Conservation (phyloP, 2,113 vertebrate genomes). For the Sceloporus tristichus region DNA sequence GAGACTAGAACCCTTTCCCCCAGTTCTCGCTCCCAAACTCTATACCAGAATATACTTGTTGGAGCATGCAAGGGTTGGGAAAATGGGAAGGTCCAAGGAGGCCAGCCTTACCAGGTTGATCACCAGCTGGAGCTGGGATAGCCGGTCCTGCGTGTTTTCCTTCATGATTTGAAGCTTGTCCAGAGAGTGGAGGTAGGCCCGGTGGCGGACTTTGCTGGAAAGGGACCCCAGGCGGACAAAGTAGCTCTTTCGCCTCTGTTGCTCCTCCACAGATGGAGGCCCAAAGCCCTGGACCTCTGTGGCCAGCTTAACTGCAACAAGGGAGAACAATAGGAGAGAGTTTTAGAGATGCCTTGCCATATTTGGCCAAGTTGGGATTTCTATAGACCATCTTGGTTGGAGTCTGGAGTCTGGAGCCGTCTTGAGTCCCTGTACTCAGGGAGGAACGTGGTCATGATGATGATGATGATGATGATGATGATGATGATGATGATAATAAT, state of each 20-base stretch:
- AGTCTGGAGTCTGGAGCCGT: too few species aligned
- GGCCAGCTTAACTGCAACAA: conserved; percentile 72
- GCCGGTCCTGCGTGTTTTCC: conserved; percentile 74
- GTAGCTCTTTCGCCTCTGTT: conserved; percentile 80
- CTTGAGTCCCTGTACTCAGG: too few species aligned
- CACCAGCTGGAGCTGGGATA: conserved; percentile 83
- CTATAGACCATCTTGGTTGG: too few species aligned
- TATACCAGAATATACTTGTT: too few species aligned
- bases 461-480: too few species aligned
- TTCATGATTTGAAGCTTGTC: conserved; percentile 77
- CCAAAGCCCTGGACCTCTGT: conserved; percentile 58
- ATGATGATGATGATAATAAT: too few species aligned
- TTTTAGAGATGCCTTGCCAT: too few species aligned
- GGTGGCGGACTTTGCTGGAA: conserved; percentile 81
- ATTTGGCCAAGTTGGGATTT: too few species aligned
- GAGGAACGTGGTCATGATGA: too few species aligned
- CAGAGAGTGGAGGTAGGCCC: conserved; percentile 86
- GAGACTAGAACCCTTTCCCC: too few species aligned
- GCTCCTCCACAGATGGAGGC: conserved; percentile 70
- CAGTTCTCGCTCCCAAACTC: too few species aligned
- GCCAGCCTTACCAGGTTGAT: conserved; percentile 84
- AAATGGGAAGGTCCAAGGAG: background rate
- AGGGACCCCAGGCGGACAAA: conserved; percentile 93
- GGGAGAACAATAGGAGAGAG: conserved; percentile 25
- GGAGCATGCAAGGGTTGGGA: too few species aligned